Evolutionary conservation across 2,113 vertebrate species (phyloP).

Genomic region (Upupa epops): DNA sequence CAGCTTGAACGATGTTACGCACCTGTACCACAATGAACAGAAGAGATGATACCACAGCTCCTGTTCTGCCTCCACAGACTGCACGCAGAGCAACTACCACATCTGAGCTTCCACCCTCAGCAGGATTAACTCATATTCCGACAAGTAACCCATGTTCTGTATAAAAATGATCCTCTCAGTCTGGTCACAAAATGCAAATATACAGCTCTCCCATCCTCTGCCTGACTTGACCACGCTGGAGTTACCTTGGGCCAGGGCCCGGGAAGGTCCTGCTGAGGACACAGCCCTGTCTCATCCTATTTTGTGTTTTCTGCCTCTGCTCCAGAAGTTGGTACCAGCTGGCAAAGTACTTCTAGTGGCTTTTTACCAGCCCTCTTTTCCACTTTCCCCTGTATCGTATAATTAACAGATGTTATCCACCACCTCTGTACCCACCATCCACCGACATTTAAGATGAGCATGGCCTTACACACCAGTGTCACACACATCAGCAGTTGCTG

Average conservation of each 20-base stretch:
- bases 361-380: background rate
- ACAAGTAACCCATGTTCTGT: background rate
- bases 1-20: background rate
- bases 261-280: background rate
- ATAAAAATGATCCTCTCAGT: background rate
- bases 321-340: background rate
- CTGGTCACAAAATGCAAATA: background rate
- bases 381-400: background rate
- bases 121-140: background rate
- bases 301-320: background rate
- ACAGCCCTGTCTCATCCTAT: background rate
- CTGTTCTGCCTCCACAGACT: background rate
- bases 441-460: background rate
- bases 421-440: constrained; percentile 4
- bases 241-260: background rate
- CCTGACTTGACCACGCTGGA: background rate
- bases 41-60: background rate
- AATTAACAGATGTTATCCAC: constrained; percentile 20
- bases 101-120: background rate
- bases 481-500: fast-evolving
- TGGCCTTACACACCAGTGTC: background rate
- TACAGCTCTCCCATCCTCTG: background rate
- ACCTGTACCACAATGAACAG: background rate
- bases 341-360: background rate
- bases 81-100: background rate